Percentiles rank a stretch among this genome's conserved stretches.
Evolutionary conservation across 2,888 invertebrate genomes (phyloP).

Genomic region (Stegophylla sp.): DNA sequence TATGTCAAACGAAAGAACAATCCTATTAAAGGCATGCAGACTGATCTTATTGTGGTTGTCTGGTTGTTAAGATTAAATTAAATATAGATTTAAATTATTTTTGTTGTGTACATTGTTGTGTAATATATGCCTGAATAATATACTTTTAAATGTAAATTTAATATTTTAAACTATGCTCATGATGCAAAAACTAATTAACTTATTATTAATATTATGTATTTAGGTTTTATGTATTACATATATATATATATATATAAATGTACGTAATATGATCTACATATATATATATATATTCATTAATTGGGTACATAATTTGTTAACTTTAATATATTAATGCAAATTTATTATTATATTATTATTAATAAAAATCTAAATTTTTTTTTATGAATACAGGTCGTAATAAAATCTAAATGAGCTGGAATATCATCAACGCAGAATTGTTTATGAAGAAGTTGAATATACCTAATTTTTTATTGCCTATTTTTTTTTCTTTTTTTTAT

Average conservation of each 20-base stretch:
- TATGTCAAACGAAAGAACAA: too few species aligned
- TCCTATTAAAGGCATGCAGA: too few species aligned
- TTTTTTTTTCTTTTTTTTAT: conserved; percentile 40
- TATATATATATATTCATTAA: background rate
- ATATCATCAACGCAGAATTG: conserved; percentile 35
- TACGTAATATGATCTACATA: too few species aligned
- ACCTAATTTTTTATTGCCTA: conserved; percentile 27
- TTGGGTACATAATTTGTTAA: conserved; percentile 14
- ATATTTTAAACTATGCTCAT: background rate
- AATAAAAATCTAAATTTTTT: conserved; percentile 39
- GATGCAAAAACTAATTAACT: conserved; percentile 6
- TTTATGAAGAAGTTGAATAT: conserved; percentile 51
- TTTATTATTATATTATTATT: conserved; percentile 32
- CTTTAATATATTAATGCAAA: conserved; percentile 17
- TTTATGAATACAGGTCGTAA: conserved; percentile 52
- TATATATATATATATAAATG: too few species aligned
- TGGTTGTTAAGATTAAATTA: too few species aligned
- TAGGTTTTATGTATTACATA: background rate
- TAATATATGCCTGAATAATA: too few species aligned
- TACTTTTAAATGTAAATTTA: too few species aligned
- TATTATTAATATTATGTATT: conserved; percentile 14
- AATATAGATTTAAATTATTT: too few species aligned
- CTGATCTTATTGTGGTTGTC: too few species aligned
- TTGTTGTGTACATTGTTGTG: too few species aligned
- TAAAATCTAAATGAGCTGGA: conserved; percentile 56